A percentile compares a stretch with the other conserved stretches of the same genome.
Conservation (phyloP, 2,113 vertebrate genomes). For the Cynopterus brachyotis region DNA sequence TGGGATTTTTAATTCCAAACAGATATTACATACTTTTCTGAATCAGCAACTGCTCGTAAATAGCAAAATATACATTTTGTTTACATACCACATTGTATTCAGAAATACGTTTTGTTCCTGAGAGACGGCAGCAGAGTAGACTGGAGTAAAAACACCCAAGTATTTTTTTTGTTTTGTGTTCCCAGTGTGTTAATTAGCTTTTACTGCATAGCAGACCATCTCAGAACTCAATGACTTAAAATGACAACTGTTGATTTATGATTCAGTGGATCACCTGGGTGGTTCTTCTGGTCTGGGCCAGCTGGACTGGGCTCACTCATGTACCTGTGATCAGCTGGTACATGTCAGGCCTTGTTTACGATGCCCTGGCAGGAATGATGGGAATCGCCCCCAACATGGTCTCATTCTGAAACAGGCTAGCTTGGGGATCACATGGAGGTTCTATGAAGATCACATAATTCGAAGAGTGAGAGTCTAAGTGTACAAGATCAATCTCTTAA, state of each 20-base stretch:
- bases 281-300: background rate
- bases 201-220: background rate
- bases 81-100: slow-evolving; percentile 8
- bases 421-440: background rate
- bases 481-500: background rate
- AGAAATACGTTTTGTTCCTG: background rate
- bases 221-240: background rate
- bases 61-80: background rate
- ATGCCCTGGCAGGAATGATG: background rate
- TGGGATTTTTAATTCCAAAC: slow-evolving; percentile 17
- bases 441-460: background rate
- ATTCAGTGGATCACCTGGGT: background rate
- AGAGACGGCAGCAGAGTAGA: background rate
- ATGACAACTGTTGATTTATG: background rate
- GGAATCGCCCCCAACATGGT: background rate
- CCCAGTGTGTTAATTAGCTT: background rate
- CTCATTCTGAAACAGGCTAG: background rate
- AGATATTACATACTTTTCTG: slow-evolving; percentile 31
- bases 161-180: background rate
- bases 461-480: background rate
- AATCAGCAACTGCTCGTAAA: slow-evolving; percentile 18
- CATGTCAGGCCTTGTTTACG: background rate
- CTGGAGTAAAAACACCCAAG: background rate
- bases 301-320: background rate
- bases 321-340: background rate